A percentile compares a stretch with the other conserved stretches of the same genome.
phyloP scores from a whole-genome alignment of 2,797 vertebrate genomes.

The Lindbergichthys nudifrons region DNA sequence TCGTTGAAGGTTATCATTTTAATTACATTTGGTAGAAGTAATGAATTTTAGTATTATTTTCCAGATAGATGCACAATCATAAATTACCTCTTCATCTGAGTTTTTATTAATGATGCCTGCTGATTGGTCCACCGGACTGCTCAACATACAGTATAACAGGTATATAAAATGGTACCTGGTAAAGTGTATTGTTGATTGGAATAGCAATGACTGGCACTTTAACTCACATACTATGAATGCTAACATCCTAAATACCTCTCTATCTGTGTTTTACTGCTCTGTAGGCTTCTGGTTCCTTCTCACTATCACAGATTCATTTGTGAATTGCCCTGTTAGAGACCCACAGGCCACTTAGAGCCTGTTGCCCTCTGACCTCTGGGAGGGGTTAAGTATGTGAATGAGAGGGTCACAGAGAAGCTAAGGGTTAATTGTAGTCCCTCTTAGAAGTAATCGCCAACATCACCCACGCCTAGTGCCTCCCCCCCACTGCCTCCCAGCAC shows the following conservation, averaged over 20 bases:
- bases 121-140: not conserved
- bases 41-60: too few relatives aligned
- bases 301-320: constrained; percentile 65
- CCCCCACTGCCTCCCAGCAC: constrained; percentile 10
- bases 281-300: constrained; percentile 49
- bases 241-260: not conserved
- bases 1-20: too few relatives aligned
- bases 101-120: too few relatives aligned
- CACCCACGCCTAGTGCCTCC: constrained; percentile 55
- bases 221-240: not conserved
- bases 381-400: constrained; percentile 79
- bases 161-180: not conserved
- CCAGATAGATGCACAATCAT: too few relatives aligned
- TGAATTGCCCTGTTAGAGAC: constrained; percentile 58
- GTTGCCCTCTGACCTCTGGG: constrained; percentile 65
- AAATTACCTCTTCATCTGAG: too few relatives aligned
- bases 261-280: constrained; percentile 17
- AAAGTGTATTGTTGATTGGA: too few relatives aligned
- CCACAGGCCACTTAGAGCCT: constrained; percentile 74
- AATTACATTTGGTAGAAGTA: too few relatives aligned
- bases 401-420: constrained; percentile 72
- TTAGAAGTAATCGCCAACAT: constrained; percentile 81
- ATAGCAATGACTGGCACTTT: not conserved
- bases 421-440: constrained; percentile 82
- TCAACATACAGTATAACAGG: not conserved